phyloP scores from a whole-genome alignment of 2,797 vertebrate genomes.

The Amniataba percoides region DNA sequence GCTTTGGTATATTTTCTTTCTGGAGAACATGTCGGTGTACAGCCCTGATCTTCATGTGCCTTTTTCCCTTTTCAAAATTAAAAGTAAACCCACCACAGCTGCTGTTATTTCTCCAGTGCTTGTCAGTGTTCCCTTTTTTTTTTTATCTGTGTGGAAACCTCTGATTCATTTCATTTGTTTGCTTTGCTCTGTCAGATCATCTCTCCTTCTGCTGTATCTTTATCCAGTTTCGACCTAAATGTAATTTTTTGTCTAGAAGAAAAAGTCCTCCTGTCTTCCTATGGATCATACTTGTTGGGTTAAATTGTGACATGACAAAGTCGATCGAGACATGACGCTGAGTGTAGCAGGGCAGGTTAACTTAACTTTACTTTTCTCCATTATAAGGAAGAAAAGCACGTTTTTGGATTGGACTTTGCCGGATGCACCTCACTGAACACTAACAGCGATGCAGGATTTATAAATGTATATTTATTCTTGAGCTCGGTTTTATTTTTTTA shows the following conservation, averaged over 20 bases:
- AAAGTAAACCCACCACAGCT: background rate
- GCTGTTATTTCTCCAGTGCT: background rate
- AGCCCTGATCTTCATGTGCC: background rate
- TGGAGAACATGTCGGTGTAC: background rate
- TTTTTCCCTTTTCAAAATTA: background rate
- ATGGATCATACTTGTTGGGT: too few species aligned
- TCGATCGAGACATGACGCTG: too few species aligned
- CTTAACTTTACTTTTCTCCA: too few species aligned
- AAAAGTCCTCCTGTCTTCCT: background rate
- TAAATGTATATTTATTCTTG: background rate
- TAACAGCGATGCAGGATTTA: background rate
- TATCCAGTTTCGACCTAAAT: background rate
- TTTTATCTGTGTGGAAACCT: background rate
- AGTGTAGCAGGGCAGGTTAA: too few species aligned
- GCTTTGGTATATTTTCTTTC: background rate
- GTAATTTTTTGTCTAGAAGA: background rate
- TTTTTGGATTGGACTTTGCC: too few species aligned
- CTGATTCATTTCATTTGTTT: background rate
- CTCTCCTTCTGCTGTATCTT: background rate
- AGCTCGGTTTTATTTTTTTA: background rate
- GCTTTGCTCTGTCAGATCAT: background rate
- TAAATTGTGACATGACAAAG: too few species aligned
- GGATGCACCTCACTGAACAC: too few species aligned
- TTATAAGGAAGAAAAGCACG: too few species aligned
- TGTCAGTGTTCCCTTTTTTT: background rate